Evolutionary conservation across 2,797 vertebrate genomes (phyloP), one percentile per base, ranked within the genome.

Genomic region (Orientallactaga sibirica): DNA sequence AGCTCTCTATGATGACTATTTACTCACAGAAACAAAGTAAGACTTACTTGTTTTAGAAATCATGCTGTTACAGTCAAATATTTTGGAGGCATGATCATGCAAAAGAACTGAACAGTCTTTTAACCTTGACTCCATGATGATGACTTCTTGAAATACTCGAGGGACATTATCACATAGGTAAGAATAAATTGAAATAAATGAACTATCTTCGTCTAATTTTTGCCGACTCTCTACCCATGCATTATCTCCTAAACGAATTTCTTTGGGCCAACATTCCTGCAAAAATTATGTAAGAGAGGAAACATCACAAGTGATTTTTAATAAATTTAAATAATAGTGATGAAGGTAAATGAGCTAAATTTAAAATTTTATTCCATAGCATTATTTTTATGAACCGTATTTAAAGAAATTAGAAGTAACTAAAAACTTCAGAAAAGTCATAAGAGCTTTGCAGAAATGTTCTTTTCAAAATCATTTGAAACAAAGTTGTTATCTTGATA

Each of bases 231-330:
- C 0, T 61, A 25, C 18, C 88, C 71, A 95, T 52, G 18, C 16
- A 88, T 27, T 5, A 19, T 97, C 73, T 74, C 7, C 1, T 3
- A 91, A 76, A 81, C 5, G 18, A 10, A 93, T 1, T 75, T 75
- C 76, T 62, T 62, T 97, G 82, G 96, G 97, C 95, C 97, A 97
- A 15, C 94, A 74, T 48, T 98, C 97, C 97, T 97, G 94, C 48
- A 97, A 85, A 41, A 96, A 96, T 79, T 79, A 18, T 76, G 52
- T 43, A 77, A 67, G 61, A 95, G 18, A 81, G 6, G 75, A 62
- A 61, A 61, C 2, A 88, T 89, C 86, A 94, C 62, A 70, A 92
- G 79, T 41, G 27, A 92, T 29, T 90, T 93, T 88, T 67, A 90
- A 80, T 74, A 48, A 68, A 92, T 94, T 84, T 86, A 89, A 79